phyloP scores from a whole-genome alignment of 2,888 invertebrate genomes.

The Cerastoderma edule region DNA sequence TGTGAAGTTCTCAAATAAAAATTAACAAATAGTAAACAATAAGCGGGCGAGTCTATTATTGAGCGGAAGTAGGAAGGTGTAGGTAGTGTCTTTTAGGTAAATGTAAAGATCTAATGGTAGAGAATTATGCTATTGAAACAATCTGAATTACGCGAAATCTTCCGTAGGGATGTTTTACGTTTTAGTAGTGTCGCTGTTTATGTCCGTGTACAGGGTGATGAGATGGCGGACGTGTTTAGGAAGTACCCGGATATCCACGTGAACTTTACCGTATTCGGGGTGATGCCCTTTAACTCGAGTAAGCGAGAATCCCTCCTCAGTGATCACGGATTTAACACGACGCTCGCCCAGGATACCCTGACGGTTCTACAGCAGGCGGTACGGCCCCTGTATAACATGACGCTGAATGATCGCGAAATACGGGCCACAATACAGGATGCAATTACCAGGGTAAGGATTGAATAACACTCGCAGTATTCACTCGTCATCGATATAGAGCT shows the following conservation, averaged over 20 bases:
- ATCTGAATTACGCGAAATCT: too few relatives aligned
- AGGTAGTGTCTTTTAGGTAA: too few relatives aligned
- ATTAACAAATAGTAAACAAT: too few relatives aligned
- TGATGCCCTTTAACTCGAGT: slow-evolving; percentile 62
- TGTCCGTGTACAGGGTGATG: slow-evolving; percentile 66
- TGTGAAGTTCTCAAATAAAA: too few relatives aligned
- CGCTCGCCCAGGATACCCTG: slow-evolving; percentile 57
- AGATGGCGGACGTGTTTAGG: slow-evolving; percentile 63
- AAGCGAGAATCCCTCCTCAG: neutral
- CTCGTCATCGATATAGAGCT: neutral
- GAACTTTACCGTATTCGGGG: slow-evolving; percentile 74
- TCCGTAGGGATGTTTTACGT: too few relatives aligned
- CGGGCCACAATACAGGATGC: neutral
- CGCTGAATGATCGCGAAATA: neutral
- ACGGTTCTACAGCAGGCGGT: slow-evolving; percentile 39
- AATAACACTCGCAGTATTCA: too few relatives aligned
- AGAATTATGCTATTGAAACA: too few relatives aligned
- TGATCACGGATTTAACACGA: slow-evolving; percentile 45
- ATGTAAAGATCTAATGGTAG: too few relatives aligned
- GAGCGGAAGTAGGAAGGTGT: too few relatives aligned
- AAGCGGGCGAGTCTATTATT: too few relatives aligned
- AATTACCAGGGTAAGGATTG: slow-evolving; percentile 26
- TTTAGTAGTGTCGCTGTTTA: too few relatives aligned
- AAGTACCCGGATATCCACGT: slow-evolving; percentile 69
- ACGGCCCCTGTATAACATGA: neutral